phyloP scores from a whole-genome alignment of 2,113 vertebrate genomes.

The Uropsilus gracilis region DNA sequence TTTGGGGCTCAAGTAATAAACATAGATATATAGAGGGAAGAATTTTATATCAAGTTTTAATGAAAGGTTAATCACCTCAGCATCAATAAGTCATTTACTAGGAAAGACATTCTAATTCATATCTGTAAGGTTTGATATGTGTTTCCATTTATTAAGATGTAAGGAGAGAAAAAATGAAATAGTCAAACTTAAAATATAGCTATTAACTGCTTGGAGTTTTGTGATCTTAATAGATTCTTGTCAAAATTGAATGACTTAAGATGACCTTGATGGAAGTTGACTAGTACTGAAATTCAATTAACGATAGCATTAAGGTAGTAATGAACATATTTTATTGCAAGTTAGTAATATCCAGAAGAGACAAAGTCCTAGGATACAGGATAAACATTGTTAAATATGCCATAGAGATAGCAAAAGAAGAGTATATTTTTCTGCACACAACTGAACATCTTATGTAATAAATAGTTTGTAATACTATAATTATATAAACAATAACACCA shows the following conservation, averaged over 20 bases:
- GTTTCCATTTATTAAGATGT: conserved; percentile 57
- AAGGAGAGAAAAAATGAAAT: conserved; percentile 47
- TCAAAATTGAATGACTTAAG: conserved; percentile 49
- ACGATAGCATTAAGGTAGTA: conserved; percentile 1
- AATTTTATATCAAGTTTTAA: conserved; percentile 77
- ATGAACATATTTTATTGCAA: not conserved
- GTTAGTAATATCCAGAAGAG: conserved; percentile 4
- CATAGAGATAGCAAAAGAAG: not conserved
- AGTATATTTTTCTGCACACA: not conserved
- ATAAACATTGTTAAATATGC: not conserved
- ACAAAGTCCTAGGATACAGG: not conserved
- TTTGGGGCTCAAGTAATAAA: conserved; percentile 60
- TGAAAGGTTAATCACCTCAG: conserved; percentile 75
- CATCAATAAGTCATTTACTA: conserved; percentile 65
- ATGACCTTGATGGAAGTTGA: conserved; percentile 52
- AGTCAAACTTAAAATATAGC: conserved; percentile 47
- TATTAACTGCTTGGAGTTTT: conserved; percentile 31
- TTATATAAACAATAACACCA: not conserved
- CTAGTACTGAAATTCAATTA: conserved; percentile 52
- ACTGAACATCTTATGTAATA: not conserved
- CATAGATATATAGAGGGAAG: conserved; percentile 53
- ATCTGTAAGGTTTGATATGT: conserved; percentile 59
- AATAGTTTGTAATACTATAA: not conserved
- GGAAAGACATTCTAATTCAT: conserved; percentile 51
- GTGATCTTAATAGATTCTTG: conserved; percentile 36